These are phyloP conservation scores for Yponomeuta evonymella DNA, from an alignment of 2,888 invertebrate genomes.

Conservation along the genomic window DNA sequence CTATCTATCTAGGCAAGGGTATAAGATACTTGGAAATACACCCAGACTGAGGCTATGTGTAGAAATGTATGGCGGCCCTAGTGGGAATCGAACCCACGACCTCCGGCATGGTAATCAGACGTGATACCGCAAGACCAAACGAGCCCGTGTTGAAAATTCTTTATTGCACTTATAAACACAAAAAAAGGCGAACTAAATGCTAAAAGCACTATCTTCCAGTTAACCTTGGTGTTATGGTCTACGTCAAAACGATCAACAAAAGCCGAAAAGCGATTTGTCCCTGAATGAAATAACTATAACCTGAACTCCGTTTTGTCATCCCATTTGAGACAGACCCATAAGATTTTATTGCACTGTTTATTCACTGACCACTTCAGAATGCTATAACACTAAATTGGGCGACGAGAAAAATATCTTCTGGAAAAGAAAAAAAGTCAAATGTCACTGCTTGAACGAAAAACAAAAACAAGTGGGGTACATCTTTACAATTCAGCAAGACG, in stretches of 20 bases:
- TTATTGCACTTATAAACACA: too few species aligned
- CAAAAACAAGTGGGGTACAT: neutral
- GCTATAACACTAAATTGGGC: neutral
- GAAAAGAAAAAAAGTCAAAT: neutral
- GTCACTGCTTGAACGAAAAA: neutral
- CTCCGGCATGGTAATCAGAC: too few species aligned
- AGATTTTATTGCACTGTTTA: neutral
- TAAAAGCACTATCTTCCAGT: too few species aligned
- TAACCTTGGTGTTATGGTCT: too few species aligned
- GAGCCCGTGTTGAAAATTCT: too few species aligned
- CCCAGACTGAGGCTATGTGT: too few species aligned
- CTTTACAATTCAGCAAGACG: neutral
- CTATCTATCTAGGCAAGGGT: too few species aligned
- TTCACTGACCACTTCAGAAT: slow-evolving; percentile 3
- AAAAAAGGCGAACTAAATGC: too few species aligned
- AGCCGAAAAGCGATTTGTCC: neutral
- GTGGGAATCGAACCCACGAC: too few species aligned
- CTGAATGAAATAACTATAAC: neutral
- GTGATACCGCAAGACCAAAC: too few species aligned
- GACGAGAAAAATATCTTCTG: neutral
- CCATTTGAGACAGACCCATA: neutral
- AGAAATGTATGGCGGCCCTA: too few species aligned
- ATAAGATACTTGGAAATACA: too few species aligned
- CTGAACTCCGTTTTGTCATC: neutral
- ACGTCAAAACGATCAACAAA: neutral